A percentile compares a stretch with the other conserved stretches of the same genome.
phyloP scores from a whole-genome alignment of 1,140 invertebrate genomes.

The Tetranychus urticae region DNA sequence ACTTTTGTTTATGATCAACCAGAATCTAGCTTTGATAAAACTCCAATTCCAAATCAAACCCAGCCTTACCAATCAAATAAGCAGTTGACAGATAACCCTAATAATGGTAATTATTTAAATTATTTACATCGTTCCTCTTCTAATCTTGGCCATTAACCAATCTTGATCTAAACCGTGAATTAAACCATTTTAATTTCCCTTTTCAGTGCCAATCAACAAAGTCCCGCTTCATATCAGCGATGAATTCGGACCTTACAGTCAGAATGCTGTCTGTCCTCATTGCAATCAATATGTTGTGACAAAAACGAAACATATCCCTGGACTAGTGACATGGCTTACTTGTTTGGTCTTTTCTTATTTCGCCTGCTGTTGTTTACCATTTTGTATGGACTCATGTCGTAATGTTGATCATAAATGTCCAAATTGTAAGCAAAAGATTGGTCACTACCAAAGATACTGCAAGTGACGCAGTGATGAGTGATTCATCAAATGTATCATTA shows the following conservation, averaged over 20 bases:
- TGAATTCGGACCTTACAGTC: not conserved
- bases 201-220: too few relatives aligned
- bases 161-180: not conserved
- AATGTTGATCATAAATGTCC: constrained; percentile 9
- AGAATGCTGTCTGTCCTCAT: not conserved
- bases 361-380: constrained; percentile 5
- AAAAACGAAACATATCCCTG: not conserved
- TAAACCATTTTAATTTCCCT: too few relatives aligned
- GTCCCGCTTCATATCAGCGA: too few relatives aligned
- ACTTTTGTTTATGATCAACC: too few relatives aligned
- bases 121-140: not conserved
- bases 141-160: not conserved
- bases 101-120: too few relatives aligned
- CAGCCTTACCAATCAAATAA: too few relatives aligned
- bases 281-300: not conserved
- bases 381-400: not conserved
- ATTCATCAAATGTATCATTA: too few relatives aligned
- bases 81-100: too few relatives aligned
- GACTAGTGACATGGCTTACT: not conserved
- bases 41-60: too few relatives aligned
- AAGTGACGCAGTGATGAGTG: too few relatives aligned
- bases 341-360: not conserved
- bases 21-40: too few relatives aligned
- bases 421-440: constrained; percentile 7
- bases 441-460: not conserved